phyloP scores from a whole-genome alignment of 2,113 vertebrate species.

The Columba livia region DNA sequence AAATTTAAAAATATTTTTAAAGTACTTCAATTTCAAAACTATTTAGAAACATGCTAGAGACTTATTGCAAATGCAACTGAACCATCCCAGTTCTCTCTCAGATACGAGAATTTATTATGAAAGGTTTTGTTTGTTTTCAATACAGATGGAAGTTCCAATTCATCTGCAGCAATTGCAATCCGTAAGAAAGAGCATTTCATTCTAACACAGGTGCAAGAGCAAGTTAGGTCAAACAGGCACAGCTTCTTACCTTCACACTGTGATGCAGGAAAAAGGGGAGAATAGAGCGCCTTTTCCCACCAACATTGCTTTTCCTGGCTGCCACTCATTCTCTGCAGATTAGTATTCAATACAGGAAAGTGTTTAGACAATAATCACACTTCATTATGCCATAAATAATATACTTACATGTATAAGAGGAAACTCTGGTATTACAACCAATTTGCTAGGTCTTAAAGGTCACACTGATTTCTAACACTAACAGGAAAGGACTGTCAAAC shows the following conservation, averaged over 20 bases:
- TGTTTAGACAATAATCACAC: conserved; percentile 63
- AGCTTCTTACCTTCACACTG: conserved; percentile 90
- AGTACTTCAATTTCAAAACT: not conserved
- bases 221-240: not conserved
- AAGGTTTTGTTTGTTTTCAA: not conserved
- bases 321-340: conserved; percentile 81
- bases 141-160: not conserved
- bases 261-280: conserved; percentile 88
- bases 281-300: conserved; percentile 96
- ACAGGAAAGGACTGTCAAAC: not conserved
- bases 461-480: not conserved
- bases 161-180: not conserved
- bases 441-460: not conserved
- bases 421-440: not conserved
- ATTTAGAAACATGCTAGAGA: not conserved
- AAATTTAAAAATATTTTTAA: not conserved
- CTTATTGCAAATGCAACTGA: not conserved
- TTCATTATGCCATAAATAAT: conserved; percentile 41
- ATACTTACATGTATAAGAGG: conserved; percentile 50
- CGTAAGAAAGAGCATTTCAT: not conserved
- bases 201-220: not conserved
- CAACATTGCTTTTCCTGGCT: conserved; percentile 90
- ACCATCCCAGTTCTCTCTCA: not conserved
- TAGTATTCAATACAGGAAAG: conserved; percentile 85
- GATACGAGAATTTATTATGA: not conserved